Evolutionary conservation across 1,140 invertebrate species (phyloP).

Genomic region (Spodoptera litura): DNA sequence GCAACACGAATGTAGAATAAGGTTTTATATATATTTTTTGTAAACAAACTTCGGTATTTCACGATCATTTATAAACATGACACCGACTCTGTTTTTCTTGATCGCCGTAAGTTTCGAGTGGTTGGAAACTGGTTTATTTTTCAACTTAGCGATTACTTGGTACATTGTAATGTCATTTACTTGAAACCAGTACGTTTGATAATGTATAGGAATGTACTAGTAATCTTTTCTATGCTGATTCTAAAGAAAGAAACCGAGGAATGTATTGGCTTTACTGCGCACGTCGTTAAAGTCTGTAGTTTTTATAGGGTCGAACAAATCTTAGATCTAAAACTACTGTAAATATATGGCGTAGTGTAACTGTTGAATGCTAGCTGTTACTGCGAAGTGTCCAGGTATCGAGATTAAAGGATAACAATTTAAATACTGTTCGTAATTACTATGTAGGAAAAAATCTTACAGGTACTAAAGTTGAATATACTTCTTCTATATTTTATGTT

Average conservation of each 20-base stretch:
- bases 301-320: conserved; percentile 11
- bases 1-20: conserved; percentile 45
- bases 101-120: conserved; percentile 8
- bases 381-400: not conserved
- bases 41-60: conserved; percentile 41
- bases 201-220: conserved; percentile 22
- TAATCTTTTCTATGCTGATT: conserved; percentile 22
- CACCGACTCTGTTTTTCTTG: conserved; percentile 39
- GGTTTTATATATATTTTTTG: conserved; percentile 37
- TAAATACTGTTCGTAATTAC: not conserved
- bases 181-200: conserved; percentile 4
- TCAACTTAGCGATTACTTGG: conserved; percentile 16
- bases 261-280: conserved; percentile 23
- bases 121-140: conserved; percentile 28
- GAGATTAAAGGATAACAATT: conserved; percentile 18
- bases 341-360: conserved; percentile 4
- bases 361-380: not conserved
- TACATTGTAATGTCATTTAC: conserved; percentile 32
- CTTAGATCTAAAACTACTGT: conserved; percentile 14
- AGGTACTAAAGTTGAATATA: no score
- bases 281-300: conserved; percentile 1
- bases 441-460: no score
- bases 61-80: conserved; percentile 40
- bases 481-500: not conserved
- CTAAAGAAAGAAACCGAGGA: conserved; percentile 4